These are phyloP conservation scores for Actias luna DNA, from an alignment of 2,888 invertebrate genomes.

Conservation along the genomic window DNA sequence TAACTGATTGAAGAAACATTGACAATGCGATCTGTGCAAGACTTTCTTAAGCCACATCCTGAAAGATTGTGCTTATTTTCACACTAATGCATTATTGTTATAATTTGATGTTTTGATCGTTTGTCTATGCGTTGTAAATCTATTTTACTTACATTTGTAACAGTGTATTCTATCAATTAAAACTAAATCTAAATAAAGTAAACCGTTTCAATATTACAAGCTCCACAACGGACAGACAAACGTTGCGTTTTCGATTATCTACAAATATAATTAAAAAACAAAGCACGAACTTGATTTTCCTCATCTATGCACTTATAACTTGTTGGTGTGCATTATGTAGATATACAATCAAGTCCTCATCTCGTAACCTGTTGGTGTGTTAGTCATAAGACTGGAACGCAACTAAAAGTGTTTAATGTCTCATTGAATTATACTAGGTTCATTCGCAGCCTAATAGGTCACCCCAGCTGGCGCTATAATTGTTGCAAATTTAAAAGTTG, in stretches of 20 bases:
- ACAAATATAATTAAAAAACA: background rate
- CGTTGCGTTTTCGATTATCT: background rate
- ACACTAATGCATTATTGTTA: too few relatives aligned
- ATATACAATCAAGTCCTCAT: background rate
- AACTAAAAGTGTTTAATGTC: background rate
- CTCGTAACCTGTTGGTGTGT: background rate
- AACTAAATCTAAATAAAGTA: too few relatives aligned
- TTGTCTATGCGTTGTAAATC: too few relatives aligned
- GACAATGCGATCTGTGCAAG: too few relatives aligned
- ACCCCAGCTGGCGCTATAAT: background rate
- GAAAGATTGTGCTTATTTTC: too few relatives aligned
- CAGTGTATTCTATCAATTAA: background rate
- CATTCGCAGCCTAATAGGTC: background rate
- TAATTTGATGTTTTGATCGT: too few relatives aligned
- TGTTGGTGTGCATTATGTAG: background rate
- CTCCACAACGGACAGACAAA: background rate
- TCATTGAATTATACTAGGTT: background rate
- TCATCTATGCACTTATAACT: background rate
- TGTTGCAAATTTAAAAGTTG: background rate
- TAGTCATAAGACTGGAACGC: background rate
- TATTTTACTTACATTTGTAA: too few relatives aligned
- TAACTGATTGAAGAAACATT: too few relatives aligned
- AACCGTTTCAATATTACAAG: too few relatives aligned
- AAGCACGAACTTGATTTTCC: conserved; percentile 5
- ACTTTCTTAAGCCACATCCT: too few relatives aligned